These are phyloP conservation scores for Brachionus asplanchnoidis DNA, from an alignment of 1,140 invertebrate genomes.

Conservation along the genomic window DNA sequence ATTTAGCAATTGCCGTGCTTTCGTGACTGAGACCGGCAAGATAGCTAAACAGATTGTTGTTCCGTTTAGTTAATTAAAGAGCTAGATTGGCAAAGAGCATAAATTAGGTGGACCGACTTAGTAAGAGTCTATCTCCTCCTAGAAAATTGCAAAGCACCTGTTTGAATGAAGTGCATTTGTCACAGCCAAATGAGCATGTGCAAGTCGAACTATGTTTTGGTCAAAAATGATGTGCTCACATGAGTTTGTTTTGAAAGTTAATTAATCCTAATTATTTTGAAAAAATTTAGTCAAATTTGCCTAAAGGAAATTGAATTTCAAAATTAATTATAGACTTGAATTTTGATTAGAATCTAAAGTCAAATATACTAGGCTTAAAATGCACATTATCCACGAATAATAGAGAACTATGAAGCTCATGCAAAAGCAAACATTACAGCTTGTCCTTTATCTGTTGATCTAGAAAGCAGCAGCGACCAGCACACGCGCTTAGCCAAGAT, in stretches of 20 bases:
- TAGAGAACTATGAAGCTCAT: neutral
- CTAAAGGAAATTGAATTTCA: constrained; percentile 13
- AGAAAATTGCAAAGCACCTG: neutral
- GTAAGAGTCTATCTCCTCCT: neutral
- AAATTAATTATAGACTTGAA: constrained; percentile 26
- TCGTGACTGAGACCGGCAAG: constrained; percentile 19
- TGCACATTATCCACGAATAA: constrained; percentile 5
- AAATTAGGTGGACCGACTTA: neutral
- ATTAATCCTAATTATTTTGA: constrained; percentile 37
- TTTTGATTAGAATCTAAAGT: constrained; percentile 37
- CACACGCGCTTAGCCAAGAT: neutral
- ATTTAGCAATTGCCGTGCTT: neutral
- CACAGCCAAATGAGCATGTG: constrained; percentile 36
- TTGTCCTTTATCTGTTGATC: neutral
- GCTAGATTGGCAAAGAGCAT: neutral
- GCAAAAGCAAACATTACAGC: neutral
- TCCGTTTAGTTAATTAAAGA: constrained; percentile 34
- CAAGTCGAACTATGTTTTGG: neutral
- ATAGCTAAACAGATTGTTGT: neutral
- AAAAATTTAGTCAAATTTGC: neutral
- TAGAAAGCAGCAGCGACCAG: neutral
- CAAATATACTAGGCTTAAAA: neutral
- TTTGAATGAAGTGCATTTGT: constrained; percentile 15
- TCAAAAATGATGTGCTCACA: constrained; percentile 11
- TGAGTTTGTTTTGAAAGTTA: constrained; percentile 32